Conservation (phyloP, 2,113 vertebrate genomes). For the Takifugu bimaculatus region DNA sequence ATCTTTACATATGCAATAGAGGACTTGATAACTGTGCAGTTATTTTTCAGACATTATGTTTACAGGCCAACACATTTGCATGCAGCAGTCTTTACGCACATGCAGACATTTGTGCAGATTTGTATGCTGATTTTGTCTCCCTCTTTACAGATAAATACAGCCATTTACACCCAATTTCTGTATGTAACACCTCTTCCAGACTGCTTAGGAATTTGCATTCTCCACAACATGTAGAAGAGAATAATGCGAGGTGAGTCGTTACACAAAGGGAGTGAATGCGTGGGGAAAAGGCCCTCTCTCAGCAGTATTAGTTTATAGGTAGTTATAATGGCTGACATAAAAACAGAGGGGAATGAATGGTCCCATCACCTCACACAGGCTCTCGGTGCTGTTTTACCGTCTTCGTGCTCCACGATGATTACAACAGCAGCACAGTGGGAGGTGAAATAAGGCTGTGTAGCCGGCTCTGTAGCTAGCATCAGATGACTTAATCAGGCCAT, state of each 20-base stretch:
- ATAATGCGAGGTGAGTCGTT: conserved; percentile 6
- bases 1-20: no score
- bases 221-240: no score
- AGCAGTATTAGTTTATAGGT: conserved; percentile 40
- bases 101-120: no score
- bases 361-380: conserved; percentile 39
- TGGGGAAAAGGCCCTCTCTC: conserved; percentile 16
- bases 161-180: no score
- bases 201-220: neutral
- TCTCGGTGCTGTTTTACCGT: conserved; percentile 43
- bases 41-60: no score
- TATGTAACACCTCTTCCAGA: no score
- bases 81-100: no score
- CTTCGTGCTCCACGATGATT: conserved; percentile 56
- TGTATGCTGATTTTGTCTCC: no score
- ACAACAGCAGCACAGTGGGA: conserved; percentile 45
- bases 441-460: conserved; percentile 55
- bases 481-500: conserved; percentile 72
- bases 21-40: no score
- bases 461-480: conserved; percentile 48
- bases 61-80: no score
- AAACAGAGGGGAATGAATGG: conserved; percentile 40
- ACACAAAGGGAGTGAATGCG: conserved; percentile 25
- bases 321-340: conserved; percentile 37
- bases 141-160: no score